Percentiles rank a stretch among this genome's conserved stretches.
phyloP scores from a whole-genome alignment of 2,797 vertebrate species.

The Nannoperca australis region DNA sequence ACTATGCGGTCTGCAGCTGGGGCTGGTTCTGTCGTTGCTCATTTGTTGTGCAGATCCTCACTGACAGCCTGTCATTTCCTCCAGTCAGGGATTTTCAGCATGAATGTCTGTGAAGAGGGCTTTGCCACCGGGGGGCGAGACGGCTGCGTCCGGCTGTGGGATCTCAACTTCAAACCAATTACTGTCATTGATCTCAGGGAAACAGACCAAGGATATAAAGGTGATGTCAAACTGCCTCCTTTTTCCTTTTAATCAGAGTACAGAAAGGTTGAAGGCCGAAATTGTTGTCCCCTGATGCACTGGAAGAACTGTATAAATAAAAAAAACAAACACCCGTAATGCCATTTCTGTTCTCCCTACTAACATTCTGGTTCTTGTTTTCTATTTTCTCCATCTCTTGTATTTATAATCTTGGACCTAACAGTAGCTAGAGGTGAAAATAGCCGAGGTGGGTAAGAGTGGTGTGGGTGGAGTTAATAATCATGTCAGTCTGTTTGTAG shows the following conservation, averaged over 20 bases:
- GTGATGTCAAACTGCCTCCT: constrained; percentile 82
- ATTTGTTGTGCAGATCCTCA: constrained; percentile 70
- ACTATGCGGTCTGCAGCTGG: constrained; percentile 31
- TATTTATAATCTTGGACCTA: constrained; percentile 78
- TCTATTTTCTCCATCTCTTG: constrained; percentile 66
- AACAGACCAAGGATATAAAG: constrained; percentile 99
- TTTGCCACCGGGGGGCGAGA: constrained; percentile 98
- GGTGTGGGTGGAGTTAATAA: constrained; percentile 59
- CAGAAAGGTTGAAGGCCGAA: constrained; percentile 41
- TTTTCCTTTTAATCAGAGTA: constrained; percentile 32
- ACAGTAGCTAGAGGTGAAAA: constrained; percentile 89
- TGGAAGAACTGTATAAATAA: constrained; percentile 18
- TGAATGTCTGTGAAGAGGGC: constrained; percentile 99
- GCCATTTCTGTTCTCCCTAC: constrained; percentile 44
- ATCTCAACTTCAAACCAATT: constrained; percentile 99
- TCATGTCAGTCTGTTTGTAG: constrained; percentile 75
- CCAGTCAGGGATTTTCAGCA: constrained; percentile 99
- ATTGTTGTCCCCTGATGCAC: constrained; percentile 14
- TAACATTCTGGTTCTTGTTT: constrained; percentile 69
- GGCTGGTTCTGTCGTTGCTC: constrained; percentile 66
- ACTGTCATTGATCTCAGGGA: constrained; percentile 99
- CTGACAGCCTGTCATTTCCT: constrained; percentile 81
- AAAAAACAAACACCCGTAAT: constrained; percentile 23
- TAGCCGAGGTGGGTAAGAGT: constrained; percentile 86
- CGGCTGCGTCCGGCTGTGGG: constrained; percentile 98